Evolutionary conservation across 2,888 invertebrate species (phyloP).

Genomic region (Stenurella melanura): DNA sequence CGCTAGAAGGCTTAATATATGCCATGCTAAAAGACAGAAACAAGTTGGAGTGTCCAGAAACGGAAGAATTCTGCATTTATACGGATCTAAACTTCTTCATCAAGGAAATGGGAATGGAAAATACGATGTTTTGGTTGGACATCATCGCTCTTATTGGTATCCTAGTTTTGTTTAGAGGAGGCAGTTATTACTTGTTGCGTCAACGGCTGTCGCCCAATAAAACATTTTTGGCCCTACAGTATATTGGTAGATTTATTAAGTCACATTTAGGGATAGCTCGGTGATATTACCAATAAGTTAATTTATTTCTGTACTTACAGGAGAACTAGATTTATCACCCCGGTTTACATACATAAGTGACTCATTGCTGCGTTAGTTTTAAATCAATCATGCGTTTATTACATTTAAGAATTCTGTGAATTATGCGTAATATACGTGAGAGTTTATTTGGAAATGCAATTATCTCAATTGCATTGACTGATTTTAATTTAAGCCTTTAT

Average conservation of each 20-base stretch:
- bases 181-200: slow-evolving; percentile 83
- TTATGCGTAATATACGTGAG: background rate
- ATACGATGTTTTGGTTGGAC: slow-evolving; percentile 81
- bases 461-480: background rate
- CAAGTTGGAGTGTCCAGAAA: slow-evolving; percentile 83
- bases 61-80: slow-evolving; percentile 85
- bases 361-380: background rate
- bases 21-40: slow-evolving; percentile 86
- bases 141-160: slow-evolving; percentile 79
- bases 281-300: slow-evolving; percentile 49
- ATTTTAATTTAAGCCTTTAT: background rate
- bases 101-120: slow-evolving; percentile 83
- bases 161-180: slow-evolving; percentile 79
- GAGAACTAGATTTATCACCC: background rate
- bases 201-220: slow-evolving; percentile 83
- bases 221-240: slow-evolving; percentile 82
- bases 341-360: background rate
- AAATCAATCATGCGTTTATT: background rate
- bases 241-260: slow-evolving; percentile 83
- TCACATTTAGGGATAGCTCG: slow-evolving; percentile 71
- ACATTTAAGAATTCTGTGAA: background rate
- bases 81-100: slow-evolving; percentile 85
- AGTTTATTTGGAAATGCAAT: background rate
- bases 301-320: slow-evolving; percentile 39
- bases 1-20: slow-evolving; percentile 83